Evolutionary conservation across 2,797 vertebrate species (phyloP).

Genomic region (Remorina albescens): DNA sequence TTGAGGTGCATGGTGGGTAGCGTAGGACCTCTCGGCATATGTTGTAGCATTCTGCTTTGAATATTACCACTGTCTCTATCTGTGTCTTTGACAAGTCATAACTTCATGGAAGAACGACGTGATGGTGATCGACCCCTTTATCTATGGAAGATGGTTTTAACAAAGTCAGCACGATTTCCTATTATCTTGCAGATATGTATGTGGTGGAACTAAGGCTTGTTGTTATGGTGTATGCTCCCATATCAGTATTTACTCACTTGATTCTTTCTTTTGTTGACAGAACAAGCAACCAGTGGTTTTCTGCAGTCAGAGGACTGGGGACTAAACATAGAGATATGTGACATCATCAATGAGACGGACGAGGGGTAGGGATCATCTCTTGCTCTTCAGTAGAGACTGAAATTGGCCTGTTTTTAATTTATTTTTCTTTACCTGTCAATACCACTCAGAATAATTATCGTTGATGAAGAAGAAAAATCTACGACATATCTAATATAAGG

Average conservation of each 20-base stretch:
- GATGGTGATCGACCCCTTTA: too few species aligned
- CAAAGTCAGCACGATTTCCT: background rate
- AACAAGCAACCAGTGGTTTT: conserved; percentile 90
- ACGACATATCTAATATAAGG: background rate
- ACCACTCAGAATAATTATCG: background rate
- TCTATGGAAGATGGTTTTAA: too few species aligned
- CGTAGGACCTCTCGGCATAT: too few species aligned
- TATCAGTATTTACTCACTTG: background rate
- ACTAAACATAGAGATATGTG: conserved; percentile 98
- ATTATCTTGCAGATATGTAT: background rate
- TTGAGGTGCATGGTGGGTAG: too few species aligned
- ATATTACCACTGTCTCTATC: background rate
- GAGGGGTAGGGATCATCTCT: conserved; percentile 88
- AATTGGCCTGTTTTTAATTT: background rate
- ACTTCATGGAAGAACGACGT: background rate
- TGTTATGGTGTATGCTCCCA: background rate
- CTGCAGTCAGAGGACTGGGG: conserved; percentile 93
- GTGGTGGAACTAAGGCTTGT: background rate
- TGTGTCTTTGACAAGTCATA: background rate
- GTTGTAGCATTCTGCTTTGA: too few species aligned
- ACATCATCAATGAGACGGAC: conserved; percentile 98
- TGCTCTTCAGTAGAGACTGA: background rate
- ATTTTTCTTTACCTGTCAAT: background rate
- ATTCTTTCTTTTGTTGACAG: conserved; percentile 76
- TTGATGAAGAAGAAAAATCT: background rate